Base-by-base conservation (phyloP, 1,140 invertebrate species). In the Odontomachus brunneus region DNA sequence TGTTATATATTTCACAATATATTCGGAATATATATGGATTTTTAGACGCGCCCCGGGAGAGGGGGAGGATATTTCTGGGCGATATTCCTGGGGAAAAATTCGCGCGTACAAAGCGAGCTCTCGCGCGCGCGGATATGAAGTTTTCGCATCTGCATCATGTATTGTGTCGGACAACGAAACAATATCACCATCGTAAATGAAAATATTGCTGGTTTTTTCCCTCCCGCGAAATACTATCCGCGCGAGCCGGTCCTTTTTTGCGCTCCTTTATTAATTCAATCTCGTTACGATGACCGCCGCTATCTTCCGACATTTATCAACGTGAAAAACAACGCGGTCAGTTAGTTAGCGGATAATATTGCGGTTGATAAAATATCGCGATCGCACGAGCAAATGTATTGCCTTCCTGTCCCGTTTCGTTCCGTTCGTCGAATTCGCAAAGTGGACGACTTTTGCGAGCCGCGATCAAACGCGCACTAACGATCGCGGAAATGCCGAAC, bases 1-100 rank as follows among this genome's bases (percentile, higher is more conserved):
- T 69, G 65, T 80, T 80, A 69, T 78, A 78, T 80, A 80, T 80
- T 71, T 80, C 44, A 80, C 51, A 57, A 80, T 80, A 80, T 80
- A 80, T 69, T 57, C 75, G 65, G 33, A 66, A 24, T 76, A 67
- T 76, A 67, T 76, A 76, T 76, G 48, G 65, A 80, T 69, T 71
- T 80, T 80, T 80, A 80, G 51, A 80, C 44, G 65, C 22, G 22
- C n/a, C n/a, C n/a, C n/a, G 22, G 49, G 55, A 5, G 29, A 5
- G 29, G 29, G 5, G 29, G 29, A 5, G 29, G 5, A 5, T 2
- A 33, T 5, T n/a, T n/a, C n/a, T n/a, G n/a, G 29, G 59, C 63
- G 57, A 71, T 71, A 80, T 69, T 69, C 66, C 65, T n/a, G 22
- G n/a, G 48, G 69, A 62, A 75, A 76, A 76, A 67, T 33, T 29